Evolutionary conservation across 64 coral and sea anemone genomes (phyloP), one percentile per base, ranked within the genome.

Genomic region (Montipora capricornis): DNA sequence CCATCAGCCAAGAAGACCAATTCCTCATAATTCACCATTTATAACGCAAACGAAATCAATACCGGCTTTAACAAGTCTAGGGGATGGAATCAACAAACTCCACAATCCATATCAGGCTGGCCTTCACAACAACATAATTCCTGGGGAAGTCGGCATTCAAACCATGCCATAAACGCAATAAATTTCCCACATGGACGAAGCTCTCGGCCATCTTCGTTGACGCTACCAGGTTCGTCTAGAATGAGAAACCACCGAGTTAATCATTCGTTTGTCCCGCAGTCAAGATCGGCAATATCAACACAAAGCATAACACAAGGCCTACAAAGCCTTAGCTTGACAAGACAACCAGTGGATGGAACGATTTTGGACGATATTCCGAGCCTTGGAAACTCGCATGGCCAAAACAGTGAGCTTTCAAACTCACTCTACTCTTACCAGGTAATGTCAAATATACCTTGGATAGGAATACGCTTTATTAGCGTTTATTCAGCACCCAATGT

Each of bases 231-330:
- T 47, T 93, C 91, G 5, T 93, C 92, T 2, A 75, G 92, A 10
- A 75, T 93, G 44, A 82, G 96, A 89, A 91, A 76, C 75, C 80
- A 94, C 74, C 93, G 96, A 19, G 75, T 87, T 47, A 90, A 89
- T 24, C 79, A 89, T 22, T 80, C 95, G 4, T 74, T 88, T n/a
- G 73, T 73, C 13, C 87, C 88, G 2, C 81, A 87, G 44, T 97
- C 96, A 52, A 77, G 92, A 26, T 87, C 85, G 68, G 84, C 75
- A 16, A 93, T 93, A 51, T 91, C 96, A 4, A 92, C 93, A n/a
- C 93, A 97, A 79, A 97, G 92, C 66, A 97, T 97, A 87, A 97
- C 96, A 15, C 96, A 97, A 80, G 93, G 96, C 55, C 84, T 97
- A 79, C 96, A 97, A 73, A 97, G 89, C 69, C 78, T 97, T 57